Base-by-base conservation (phyloP, 2,113 vertebrate species). In the Brachyistius frenatus region DNA sequence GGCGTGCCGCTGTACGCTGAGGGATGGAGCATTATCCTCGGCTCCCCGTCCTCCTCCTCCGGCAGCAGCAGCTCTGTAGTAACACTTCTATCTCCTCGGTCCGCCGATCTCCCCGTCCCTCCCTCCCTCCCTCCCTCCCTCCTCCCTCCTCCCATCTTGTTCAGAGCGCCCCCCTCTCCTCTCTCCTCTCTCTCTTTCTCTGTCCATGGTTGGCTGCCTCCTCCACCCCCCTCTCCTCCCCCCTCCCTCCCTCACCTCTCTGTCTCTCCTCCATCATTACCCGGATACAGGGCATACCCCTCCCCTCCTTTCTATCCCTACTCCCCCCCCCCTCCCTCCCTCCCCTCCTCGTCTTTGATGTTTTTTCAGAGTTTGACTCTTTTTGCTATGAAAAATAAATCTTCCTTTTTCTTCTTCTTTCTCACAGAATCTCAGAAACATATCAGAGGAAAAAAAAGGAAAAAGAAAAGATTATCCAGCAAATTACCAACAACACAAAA, bases 1-100 rank as follows among this genome's bases (percentile, higher is more conserved):
- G 14, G 76, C 30, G 61, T 78, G 66, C 79, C 1, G 70, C 73
- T 71, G 75, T 61, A 77, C 67, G 58, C 82, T 73, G 89, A 88
- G 82, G 89, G 87, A 82, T 80, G 86, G 88, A 88, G 93, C 89
- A 84, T 92, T 71, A 89, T 94, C 94, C 91, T 89, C 71, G 41
- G 68, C 80, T 81, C 88, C 80, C 86, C 80, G 77, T 79, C 80
- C 23, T 23, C 74, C 80, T 84, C 88, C 83, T 89, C 90, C 87
- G 73, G 70, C 82, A 91, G 92, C 89, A 81, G 86, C 91, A 93
- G 89, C 90, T 81, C 90, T 89, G 90, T 94, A 94, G 93, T 95
- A 95, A 94, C 93, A 94, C 94, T 94, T 93, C 90, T 89, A 46
- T 92, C 92, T 73, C 66, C 82, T 91, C 71, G 35, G 88, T 85